Evolutionary conservation across 2,888 invertebrate genomes (phyloP).

Genomic region (Leistus spinibarbis): DNA sequence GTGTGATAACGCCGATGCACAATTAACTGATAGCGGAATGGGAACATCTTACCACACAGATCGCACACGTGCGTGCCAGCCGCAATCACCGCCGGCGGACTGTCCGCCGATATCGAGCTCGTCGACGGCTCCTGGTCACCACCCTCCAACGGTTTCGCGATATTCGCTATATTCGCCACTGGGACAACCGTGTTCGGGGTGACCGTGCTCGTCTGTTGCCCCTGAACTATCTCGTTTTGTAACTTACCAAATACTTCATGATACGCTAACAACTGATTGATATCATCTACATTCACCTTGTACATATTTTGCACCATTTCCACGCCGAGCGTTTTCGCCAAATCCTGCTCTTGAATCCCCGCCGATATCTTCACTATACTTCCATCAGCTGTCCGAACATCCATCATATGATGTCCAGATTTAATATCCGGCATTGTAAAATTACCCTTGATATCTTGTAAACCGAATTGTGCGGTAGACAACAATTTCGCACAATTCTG

Average conservation of each 20-base stretch:
- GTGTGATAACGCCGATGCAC: slow-evolving; percentile 87
- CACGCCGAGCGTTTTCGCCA: slow-evolving; percentile 65
- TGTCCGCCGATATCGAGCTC: slow-evolving; percentile 64
- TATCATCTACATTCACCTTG: slow-evolving; percentile 80
- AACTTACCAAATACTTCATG: slow-evolving; percentile 84
- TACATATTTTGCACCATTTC: slow-evolving; percentile 83
- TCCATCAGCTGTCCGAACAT: slow-evolving; percentile 70
- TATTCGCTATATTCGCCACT: slow-evolving; percentile 33
- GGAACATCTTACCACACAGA: slow-evolving; percentile 85
- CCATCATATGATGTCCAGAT: slow-evolving; percentile 62
- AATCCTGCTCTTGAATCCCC: slow-evolving; percentile 65
- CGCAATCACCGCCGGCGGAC: slow-evolving; percentile 67
- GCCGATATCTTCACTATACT: slow-evolving; percentile 76
- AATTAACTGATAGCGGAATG: slow-evolving; percentile 85
- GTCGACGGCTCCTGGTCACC: slow-evolving; percentile 63
- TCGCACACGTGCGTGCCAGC: slow-evolving; percentile 77
- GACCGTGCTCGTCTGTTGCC: neutral
- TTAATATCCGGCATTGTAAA: slow-evolving; percentile 60
- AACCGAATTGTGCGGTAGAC: slow-evolving; percentile 52
- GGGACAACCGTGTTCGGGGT: slow-evolving; percentile 16
- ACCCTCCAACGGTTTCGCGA: slow-evolving; percentile 55
- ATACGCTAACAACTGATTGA: slow-evolving; percentile 82
- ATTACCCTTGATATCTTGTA: slow-evolving; percentile 57
- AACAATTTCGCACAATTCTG: slow-evolving; percentile 61
- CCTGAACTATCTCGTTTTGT: slow-evolving; percentile 60